Evolutionary conservation across 1,140 invertebrate species (phyloP).

Genomic region (Dendroctonus ponderosae): DNA sequence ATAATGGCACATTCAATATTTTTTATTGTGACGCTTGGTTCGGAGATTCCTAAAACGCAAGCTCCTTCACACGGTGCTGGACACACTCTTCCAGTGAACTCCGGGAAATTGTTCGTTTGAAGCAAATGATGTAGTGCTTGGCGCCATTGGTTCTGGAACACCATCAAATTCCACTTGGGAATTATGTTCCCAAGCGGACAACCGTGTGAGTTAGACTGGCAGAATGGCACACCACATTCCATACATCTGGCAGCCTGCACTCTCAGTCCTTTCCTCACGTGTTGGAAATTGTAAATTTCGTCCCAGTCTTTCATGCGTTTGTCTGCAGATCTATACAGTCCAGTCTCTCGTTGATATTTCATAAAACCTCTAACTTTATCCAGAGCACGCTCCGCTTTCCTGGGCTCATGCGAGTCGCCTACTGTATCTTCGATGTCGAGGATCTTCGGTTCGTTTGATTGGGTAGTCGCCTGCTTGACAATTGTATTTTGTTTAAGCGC

Average conservation of each 20-base stretch:
- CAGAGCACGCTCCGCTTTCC: conserved; percentile 72
- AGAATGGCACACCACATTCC: conserved; percentile 99
- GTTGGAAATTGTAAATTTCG: conserved; percentile 89
- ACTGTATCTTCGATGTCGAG: conserved; percentile 88
- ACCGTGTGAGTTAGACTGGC: conserved; percentile 85
- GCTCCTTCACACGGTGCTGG: conserved; percentile 98
- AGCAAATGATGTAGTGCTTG: conserved; percentile 93
- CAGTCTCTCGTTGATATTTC: conserved; percentile 88
- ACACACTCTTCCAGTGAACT: conserved; percentile 97
- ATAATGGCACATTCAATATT: conserved; percentile 99
- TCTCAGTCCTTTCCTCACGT: conserved; percentile 83
- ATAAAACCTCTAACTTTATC: conserved; percentile 93
- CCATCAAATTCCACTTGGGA: conserved; percentile 97
- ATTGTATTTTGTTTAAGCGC: conserved; percentile 76
- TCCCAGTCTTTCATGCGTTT: conserved; percentile 92
- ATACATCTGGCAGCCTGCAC: conserved; percentile 73
- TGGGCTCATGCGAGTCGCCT: conserved; percentile 73
- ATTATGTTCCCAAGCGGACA: conserved; percentile 98
- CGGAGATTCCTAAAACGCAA: conserved; percentile 94
- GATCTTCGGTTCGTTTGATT: conserved; percentile 56
- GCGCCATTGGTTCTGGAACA: conserved; percentile 93
- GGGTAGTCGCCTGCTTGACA: conserved; percentile 47
- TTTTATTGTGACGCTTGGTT: conserved; percentile 97
- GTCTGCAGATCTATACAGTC: conserved; percentile 78
- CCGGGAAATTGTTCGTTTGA: conserved; percentile 99